phyloP scores from a whole-genome alignment of 2,888 invertebrate species.

The Caenorhabditis sp. region DNA sequence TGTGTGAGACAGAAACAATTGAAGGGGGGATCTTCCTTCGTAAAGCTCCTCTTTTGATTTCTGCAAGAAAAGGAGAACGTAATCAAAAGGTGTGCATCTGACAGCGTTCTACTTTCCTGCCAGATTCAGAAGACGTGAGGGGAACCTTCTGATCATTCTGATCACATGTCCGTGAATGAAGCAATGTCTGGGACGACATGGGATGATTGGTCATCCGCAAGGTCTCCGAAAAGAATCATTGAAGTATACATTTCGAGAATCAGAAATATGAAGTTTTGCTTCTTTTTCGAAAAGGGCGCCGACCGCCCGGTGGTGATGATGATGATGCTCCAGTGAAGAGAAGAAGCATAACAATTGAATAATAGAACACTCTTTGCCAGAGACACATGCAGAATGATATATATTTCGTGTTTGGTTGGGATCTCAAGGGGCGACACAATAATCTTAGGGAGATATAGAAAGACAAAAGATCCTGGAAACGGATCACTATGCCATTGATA shows the following conservation, averaged over 20 bases:
- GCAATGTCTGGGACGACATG: conserved; percentile 21
- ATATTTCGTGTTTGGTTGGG: conserved; percentile 15
- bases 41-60: conserved; percentile 12
- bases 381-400: conserved; percentile 4
- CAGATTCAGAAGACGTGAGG: conserved; percentile 32
- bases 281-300: conserved; percentile 11
- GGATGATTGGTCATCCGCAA: conserved; percentile 40
- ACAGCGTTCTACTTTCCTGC: conserved; percentile 45
- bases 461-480: background rate
- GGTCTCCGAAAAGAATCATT: conserved; percentile 31
- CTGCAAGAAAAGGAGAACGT: conserved; percentile 9
- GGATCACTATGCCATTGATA: background rate
- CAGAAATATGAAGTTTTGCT: conserved; percentile 18
- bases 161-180: conserved; percentile 36
- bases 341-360: conserved; percentile 54
- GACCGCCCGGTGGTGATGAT: conserved; percentile 38
- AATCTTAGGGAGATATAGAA: conserved; percentile 1
- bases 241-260: conserved; percentile 51
- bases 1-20: conserved; percentile 35
- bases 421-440: conserved; percentile 7
- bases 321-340: conserved; percentile 23
- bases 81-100: conserved; percentile 25
- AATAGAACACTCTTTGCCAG: conserved; percentile 33
- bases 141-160: conserved; percentile 34
- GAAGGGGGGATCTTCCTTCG: conserved; percentile 11